Base-by-base conservation (phyloP, 2,888 invertebrate genomes). In the Pimpla rufipes region DNA sequence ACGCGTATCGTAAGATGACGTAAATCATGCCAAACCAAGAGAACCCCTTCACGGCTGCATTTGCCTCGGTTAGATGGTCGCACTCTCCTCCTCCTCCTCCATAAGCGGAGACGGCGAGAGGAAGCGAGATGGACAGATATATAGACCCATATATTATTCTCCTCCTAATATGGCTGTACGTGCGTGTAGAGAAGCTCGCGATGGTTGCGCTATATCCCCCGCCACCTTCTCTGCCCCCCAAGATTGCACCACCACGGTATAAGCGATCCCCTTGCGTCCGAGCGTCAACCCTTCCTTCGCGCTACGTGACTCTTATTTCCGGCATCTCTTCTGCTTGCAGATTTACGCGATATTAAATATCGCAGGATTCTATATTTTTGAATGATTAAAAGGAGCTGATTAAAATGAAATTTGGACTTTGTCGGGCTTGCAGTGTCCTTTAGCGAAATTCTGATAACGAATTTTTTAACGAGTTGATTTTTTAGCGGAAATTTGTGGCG, bases 111-210 rank as follows among this genome's bases (percentile, higher is more conserved):
- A 82, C 37, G 40, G 55, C 64, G 55, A 73, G 57, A 64, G 52
- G 42, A 29, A 74, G 76, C 55, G 73, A 52, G 79, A 77, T 79
- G 64, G 23, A 62, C 47, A 89, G 85, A 74, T 59, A 45, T 45
- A 73, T 73, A 74, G 62, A 62, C 88, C 87, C 90, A 90, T 92
- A 92, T 90, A 92, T 92, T 92, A 92, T 89, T 88, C 90, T 80
- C 83, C 83, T 90, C 89, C 90, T 91, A 91, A 91, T 91, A 91
- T 88, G 91, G 87, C 88, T 89, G 92, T 93, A 93, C 93, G 93
- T 93, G 93, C 92, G 91, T 92, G 90, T 90, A 90, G 89, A 70
- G 78, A 73, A 73, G 88, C 89, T 88, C 85, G 62, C 86, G 89
- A 89, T 88, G 89, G 87, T 86, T 88, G 83, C 86, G 79, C 87